Evolutionary conservation across 2,113 vertebrate species (phyloP).

Genomic region (Cichladusa arquata): DNA sequence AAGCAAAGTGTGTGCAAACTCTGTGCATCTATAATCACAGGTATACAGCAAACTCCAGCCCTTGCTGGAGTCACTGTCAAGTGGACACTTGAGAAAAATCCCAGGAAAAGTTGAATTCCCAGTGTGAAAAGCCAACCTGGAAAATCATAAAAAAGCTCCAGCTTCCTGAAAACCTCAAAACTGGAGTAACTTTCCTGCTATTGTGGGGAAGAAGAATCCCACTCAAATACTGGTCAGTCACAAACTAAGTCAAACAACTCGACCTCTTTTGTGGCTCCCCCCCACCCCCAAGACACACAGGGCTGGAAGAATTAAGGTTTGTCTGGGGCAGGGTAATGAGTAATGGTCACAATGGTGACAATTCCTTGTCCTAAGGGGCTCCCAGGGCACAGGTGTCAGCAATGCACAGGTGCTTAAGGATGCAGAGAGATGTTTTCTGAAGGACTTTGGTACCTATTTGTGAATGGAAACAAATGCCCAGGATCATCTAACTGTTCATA

Average conservation of each 20-base stretch:
- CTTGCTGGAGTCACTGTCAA: neutral
- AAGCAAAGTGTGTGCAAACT: neutral
- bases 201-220: neutral
- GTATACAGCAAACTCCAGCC: neutral
- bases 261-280: neutral
- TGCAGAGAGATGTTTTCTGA: neutral
- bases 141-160: neutral
- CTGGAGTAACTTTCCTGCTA: neutral
- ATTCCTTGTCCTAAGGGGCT: neutral
- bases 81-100: neutral
- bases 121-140: neutral
- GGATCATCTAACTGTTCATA: neutral
- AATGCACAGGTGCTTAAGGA: neutral
- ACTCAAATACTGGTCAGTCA: neutral
- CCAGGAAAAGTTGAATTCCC: neutral
- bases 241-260: neutral
- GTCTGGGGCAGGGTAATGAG: neutral
- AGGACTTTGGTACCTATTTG: neutral
- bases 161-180: neutral
- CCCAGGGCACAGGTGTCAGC: neutral
- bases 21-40: neutral
- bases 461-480: neutral
- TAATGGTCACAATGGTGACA: neutral
- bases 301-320: neutral
- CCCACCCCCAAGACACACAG: rapidly evolving